Base-by-base conservation (phyloP, 2,888 invertebrate genomes). In the Falcaria lacertinaria region DNA sequence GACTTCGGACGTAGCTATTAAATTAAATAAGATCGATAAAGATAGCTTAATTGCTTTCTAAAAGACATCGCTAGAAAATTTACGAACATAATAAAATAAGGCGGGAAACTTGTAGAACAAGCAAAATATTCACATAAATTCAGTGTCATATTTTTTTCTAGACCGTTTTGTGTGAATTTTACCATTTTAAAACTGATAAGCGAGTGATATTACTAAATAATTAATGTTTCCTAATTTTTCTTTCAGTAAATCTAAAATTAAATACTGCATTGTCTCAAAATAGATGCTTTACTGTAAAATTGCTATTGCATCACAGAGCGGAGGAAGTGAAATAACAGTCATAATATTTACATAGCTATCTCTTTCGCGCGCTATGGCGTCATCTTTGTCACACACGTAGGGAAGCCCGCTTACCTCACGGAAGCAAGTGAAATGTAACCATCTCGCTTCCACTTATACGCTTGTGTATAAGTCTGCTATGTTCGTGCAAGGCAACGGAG, bases 281-380 rank as follows among this genome's bases (percentile, higher is more conserved):
- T 83, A 83, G 78, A 79, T 73, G 69, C 62, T 68, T 66, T 74
- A 84, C 82, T 72, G 79, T 79, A 78, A 80, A 84, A 80, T 60
- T 75, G 66, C 67, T 80, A 77, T 88, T 89, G 89, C 89, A 88
- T 89, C 89, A 89, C 84, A 87, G n/a, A n/a, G 67, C 83, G 68
- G 70, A 88, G 89, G 89, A 89, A 89, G 81, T 87, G 85, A 86
- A 89, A 84, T 86, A 86, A 82, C 83, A 85, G 84, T 78, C 88
- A 87, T 84, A 89, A 89, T 88, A 87, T 87, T 87, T 86, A 75
- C 83, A 86, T 75, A 80, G 69, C 82, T 63, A 60, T 84, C 88
- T 67, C 83, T 70, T 72, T 77, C 66, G 53, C 51, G 48, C 76
- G 54, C 51, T 56, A 71, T 79, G 70, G 61, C 72, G 68, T 73